Conservation (phyloP, 2,888 invertebrate genomes). For the Rhynchonema sp. region DNA sequence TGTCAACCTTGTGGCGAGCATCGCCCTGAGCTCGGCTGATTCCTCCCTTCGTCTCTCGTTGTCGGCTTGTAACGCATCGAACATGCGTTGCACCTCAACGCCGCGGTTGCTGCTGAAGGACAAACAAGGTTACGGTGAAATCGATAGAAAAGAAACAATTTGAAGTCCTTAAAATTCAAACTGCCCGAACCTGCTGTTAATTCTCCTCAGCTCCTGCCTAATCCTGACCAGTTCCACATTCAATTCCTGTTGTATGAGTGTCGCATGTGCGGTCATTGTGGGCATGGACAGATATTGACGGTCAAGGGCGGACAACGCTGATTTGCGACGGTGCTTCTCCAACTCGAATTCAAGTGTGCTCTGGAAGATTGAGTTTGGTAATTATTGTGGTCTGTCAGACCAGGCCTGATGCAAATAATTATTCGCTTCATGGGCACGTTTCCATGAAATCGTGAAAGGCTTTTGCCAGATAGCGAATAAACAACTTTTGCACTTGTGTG, state of each 20-base stretch:
- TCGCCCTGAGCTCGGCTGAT: conserved; percentile 4
- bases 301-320: neutral
- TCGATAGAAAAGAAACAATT: too few species aligned
- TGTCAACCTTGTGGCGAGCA: conserved; percentile 8
- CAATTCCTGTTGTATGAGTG: neutral
- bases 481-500: too few species aligned
- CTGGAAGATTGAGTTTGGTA: too few species aligned
- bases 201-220: neutral
- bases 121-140: neutral
- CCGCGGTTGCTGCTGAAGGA: neutral
- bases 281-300: neutral
- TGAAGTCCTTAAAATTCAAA: too few species aligned
- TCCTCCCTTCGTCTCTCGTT: conserved; percentile 6
- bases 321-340: neutral
- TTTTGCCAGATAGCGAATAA: too few species aligned
- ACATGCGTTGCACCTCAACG: neutral
- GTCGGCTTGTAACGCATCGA: neutral
- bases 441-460: too few species aligned
- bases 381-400: too few species aligned
- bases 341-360: neutral
- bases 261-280: neutral
- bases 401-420: too few species aligned
- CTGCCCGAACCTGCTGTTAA: neutral
- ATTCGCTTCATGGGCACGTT: too few species aligned
- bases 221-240: neutral